Conservation (phyloP, 1,140 invertebrate genomes). For the Temnothorax longispinosus region DNA sequence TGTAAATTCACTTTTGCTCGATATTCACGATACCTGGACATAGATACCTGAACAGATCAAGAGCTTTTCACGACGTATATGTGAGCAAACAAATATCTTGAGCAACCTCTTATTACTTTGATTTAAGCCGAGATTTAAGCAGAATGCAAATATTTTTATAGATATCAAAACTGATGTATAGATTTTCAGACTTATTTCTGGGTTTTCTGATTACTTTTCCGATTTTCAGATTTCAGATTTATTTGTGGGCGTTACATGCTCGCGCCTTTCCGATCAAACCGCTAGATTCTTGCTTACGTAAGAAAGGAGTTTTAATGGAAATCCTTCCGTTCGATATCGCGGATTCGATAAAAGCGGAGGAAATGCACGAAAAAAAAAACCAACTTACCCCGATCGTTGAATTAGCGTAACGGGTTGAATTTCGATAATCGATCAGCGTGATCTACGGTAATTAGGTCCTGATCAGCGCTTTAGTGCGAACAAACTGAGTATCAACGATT, state of each 20-base stretch:
- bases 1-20: background rate
- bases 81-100: background rate
- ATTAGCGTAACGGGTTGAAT: conserved; percentile 2
- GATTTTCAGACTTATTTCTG: background rate
- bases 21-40: background rate
- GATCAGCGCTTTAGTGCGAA: conserved; percentile 70
- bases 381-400: conserved; percentile 26
- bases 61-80: background rate
- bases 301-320: background rate
- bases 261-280: background rate
- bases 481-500: conserved; percentile 73
- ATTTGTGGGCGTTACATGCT: too few species aligned
- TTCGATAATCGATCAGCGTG: conserved; percentile 72
- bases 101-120: background rate
- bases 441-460: conserved; percentile 74
- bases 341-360: background rate
- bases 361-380: background rate
- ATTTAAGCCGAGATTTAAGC: background rate
- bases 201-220: too few species aligned
- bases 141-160: background rate
- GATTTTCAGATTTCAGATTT: background rate
- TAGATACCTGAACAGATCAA: background rate
- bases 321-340: background rate
- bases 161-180: background rate
- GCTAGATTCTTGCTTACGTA: background rate